Evolutionary conservation across 2,888 invertebrate genomes (phyloP), one percentile per base, ranked within the genome.

Genomic region (Microdon myrmicae): DNA sequence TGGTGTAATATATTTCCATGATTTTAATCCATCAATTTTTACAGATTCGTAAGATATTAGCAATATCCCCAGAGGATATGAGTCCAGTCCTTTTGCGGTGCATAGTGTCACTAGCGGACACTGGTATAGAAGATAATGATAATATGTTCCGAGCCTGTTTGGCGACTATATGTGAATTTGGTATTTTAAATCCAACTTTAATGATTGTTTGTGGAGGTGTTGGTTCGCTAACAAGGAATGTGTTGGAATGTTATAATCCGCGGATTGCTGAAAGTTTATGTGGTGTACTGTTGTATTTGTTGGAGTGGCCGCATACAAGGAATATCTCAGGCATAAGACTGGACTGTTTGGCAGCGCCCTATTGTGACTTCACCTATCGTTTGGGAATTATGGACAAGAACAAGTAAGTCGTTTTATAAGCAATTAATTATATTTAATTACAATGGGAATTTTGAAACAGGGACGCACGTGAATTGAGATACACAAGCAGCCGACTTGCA

Each of bases 201-300:
- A 87, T 94, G 71, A 89, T 94, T 72, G 83, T 85, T 31, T 89
- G 90, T 73, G 92, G 92, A 5, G 93, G 95, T 10, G 90, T 96
- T 37, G 86, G 87, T 54, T 90, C 94, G 4, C 84, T 92, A 41
- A 87, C 92, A 0, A 85, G 92, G 60, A 93, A 92, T 75, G 84
- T 94, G 13, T 84, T 93, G 28, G 92, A 92, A 74, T 92, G 90
- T 74, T 90, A 92, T 69, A 91, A 91, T 70, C 92, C 95, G 0
- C 87, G 91, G 61, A 92, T 96, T 81, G 89, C 92, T 4, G 97
- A 97, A 79, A 90, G 95, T 3, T 82, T 96, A 2, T 89, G 96
- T 69, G 94, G 93, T 1, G 91, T 94, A 8, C 81, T 97, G 23
- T 81, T 97, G 37, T 90, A 90, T 76, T 83, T 96, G 45, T 83